Evolutionary conservation across 2,113 vertebrate species (phyloP).

Genomic region (Phyllostomus hastatus): DNA sequence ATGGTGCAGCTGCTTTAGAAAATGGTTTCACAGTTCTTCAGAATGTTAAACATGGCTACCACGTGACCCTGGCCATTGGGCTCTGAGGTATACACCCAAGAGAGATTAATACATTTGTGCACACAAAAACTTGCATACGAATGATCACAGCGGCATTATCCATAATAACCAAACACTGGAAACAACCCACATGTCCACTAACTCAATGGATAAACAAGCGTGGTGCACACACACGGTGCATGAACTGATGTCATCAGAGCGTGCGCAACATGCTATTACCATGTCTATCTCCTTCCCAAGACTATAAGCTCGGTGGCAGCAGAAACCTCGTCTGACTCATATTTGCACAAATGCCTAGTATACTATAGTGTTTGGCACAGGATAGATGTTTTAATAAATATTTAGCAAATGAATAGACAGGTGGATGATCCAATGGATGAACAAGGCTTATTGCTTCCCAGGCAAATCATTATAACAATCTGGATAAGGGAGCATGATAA

Average conservation of each 20-base stretch:
- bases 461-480: not conserved
- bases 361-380: not conserved
- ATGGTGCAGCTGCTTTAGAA: not conserved
- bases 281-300: not conserved
- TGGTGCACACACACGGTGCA: not conserved
- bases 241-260: not conserved
- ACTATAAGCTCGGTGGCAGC: not conserved
- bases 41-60: not conserved
- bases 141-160: not conserved
- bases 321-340: not conserved
- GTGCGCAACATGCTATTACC: not conserved
- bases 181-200: not conserved
- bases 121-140: not conserved
- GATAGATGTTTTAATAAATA: not conserved
- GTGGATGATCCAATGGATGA: not conserved
- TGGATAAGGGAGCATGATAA: not conserved
- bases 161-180: not conserved
- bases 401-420: not conserved
- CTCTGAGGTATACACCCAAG: not conserved
- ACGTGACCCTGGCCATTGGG: not conserved
- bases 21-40: not conserved
- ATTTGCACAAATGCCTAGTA: not conserved
- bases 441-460: not conserved
- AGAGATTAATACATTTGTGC: not conserved
- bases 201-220: not conserved